These are phyloP conservation scores for Drosophila jambulina DNA, from an alignment of 1,140 invertebrate species.

Conservation along the genomic window DNA sequence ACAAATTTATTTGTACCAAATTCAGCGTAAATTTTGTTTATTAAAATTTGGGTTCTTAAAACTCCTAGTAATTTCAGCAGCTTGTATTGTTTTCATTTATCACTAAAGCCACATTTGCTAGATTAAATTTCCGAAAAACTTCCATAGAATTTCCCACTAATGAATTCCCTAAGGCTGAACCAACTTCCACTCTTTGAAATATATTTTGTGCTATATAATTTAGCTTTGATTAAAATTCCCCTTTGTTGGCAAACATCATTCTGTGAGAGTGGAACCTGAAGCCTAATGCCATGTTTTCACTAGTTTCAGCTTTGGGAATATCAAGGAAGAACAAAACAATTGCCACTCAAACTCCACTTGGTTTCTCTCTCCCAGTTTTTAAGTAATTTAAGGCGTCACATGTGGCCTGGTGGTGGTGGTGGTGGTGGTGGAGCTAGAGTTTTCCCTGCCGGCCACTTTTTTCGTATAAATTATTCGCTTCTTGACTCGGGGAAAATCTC, in stretches of 20 bases:
- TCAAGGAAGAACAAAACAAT: conserved; percentile 20
- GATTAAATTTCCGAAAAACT: background rate
- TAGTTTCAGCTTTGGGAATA: conserved; percentile 20
- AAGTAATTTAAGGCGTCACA: conserved; percentile 55
- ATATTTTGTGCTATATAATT: background rate
- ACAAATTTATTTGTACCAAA: no score
- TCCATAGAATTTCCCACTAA: background rate
- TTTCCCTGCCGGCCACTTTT: conserved; percentile 2
- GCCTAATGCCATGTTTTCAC: conserved; percentile 13
- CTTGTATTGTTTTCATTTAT: background rate
- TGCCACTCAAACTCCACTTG: conserved; percentile 3
- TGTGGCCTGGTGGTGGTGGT: conserved; percentile 31
- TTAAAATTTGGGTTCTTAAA: background rate
- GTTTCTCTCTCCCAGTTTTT: conserved; percentile 17
- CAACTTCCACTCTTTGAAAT: no score
- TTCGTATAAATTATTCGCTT: conserved; percentile 58
- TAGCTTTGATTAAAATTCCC: background rate
- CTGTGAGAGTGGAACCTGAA: background rate
- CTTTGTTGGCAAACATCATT: conserved; percentile 4
- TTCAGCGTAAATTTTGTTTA: no score
- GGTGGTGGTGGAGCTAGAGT: conserved; percentile 9
- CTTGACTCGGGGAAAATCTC: conserved; percentile 39
- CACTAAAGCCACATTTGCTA: background rate
- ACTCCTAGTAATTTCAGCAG: background rate
- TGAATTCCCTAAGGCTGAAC: background rate